These are phyloP conservation scores for Acanthaster planci DNA, from an alignment of 35 echinoderm and acorn worm genomes.

Conservation along the genomic window DNA sequence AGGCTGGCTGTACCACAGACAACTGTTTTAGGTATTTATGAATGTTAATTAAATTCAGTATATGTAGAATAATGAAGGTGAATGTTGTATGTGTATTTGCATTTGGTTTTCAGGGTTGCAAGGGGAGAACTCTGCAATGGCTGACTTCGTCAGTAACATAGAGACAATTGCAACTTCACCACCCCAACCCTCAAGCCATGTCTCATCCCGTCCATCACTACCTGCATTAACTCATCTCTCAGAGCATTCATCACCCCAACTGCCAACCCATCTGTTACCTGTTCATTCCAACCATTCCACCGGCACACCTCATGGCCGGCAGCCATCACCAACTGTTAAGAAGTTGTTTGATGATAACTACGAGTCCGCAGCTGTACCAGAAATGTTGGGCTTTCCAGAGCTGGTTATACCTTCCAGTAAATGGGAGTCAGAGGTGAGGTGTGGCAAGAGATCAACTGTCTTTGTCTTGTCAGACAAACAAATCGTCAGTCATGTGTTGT, in stretches of 20 bases:
- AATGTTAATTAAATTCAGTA: neutral
- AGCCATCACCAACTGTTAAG: neutral
- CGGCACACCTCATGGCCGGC: neutral
- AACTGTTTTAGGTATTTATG: neutral
- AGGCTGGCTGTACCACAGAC: no score
- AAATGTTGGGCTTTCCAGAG: conserved; percentile 15
- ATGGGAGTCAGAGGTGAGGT: neutral
- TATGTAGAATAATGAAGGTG: neutral
- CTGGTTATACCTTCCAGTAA: neutral
- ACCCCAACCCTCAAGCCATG: neutral
- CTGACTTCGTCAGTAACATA: conserved; percentile 31
- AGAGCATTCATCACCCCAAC: neutral
- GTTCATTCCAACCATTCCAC: neutral
- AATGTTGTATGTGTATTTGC: conserved; percentile 23
- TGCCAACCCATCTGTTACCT: neutral
- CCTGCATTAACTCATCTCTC: neutral
- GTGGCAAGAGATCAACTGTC: neutral
- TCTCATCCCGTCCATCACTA: conserved; percentile 17
- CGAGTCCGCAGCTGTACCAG: neutral
- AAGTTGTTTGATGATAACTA: conserved; percentile 17
- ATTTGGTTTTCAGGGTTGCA: conserved; percentile 27
- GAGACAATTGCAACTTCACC: conserved; percentile 37
- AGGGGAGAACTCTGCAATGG: conserved; percentile 42
- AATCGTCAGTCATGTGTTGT: no score
- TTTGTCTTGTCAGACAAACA: no score